Evolutionary conservation across 2,888 invertebrate genomes (phyloP).

Genomic region (Drosophila subsilvestris): DNA sequence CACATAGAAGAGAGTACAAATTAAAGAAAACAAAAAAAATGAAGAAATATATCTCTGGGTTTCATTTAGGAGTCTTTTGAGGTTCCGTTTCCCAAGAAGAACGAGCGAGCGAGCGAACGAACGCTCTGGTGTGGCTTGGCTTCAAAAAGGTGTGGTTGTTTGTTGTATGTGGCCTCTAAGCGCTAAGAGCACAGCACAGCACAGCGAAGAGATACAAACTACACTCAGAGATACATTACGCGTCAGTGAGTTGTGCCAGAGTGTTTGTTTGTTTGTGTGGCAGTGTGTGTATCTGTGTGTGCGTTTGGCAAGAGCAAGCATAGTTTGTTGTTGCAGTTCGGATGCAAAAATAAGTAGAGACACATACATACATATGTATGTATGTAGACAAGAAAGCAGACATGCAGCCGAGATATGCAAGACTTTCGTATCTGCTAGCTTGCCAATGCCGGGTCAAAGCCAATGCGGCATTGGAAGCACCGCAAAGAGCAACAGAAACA

Average conservation of each 20-base stretch:
- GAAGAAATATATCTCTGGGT: slow-evolving; percentile 4
- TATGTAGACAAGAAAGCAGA: slow-evolving; percentile 18
- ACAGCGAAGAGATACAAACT: slow-evolving; percentile 62
- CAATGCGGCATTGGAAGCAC: slow-evolving; percentile 31
- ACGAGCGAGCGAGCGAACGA: neutral
- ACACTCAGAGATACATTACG: slow-evolving; percentile 16
- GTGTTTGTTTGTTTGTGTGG: slow-evolving; percentile 6
- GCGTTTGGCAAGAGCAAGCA: slow-evolving; percentile 29
- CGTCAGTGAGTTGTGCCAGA: slow-evolving; percentile 8
- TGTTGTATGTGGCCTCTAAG: slow-evolving; percentile 57
- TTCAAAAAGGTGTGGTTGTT: slow-evolving; percentile 77
- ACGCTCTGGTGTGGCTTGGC: slow-evolving; percentile 23
- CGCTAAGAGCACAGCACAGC: slow-evolving; percentile 70
- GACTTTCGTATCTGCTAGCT: slow-evolving; percentile 38
- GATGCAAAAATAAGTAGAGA: slow-evolving; percentile 18
- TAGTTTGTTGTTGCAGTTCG: slow-evolving; percentile 37
- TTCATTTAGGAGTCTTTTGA: slow-evolving; percentile 14
- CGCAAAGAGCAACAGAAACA: slow-evolving; percentile 14
- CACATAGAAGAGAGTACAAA: slow-evolving; percentile 9
- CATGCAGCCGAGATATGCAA: slow-evolving; percentile 25
- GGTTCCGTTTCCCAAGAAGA: slow-evolving; percentile 33
- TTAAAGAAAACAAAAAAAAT: neutral
- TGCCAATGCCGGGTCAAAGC: slow-evolving; percentile 52
- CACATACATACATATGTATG: slow-evolving; percentile 13
- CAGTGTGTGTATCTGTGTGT: slow-evolving; percentile 27